Percentiles rank a stretch among this genome's conserved stretches.
phyloP scores from a whole-genome alignment of 1,140 invertebrate genomes.

The Brachionus koreanus region DNA sequence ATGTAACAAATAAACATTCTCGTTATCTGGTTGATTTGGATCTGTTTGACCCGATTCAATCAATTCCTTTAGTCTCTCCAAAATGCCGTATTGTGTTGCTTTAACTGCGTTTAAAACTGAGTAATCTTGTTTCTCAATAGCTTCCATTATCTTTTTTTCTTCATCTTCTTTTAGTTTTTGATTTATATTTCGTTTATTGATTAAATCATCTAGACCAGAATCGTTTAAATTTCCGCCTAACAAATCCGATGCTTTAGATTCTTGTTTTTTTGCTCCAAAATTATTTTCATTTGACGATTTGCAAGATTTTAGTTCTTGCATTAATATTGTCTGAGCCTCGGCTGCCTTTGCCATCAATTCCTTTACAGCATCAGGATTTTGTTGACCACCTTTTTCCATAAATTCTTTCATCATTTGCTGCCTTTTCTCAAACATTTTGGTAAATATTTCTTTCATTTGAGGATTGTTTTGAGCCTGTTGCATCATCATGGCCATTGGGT shows the following conservation, averaged over 20 bases:
- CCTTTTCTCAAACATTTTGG: background rate
- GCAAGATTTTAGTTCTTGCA: constrained; percentile 1
- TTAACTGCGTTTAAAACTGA: constrained; percentile 63
- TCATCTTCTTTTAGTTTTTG: constrained; percentile 17
- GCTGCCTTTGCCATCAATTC: constrained; percentile 2
- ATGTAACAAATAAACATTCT: constrained; percentile 75
- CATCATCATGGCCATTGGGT: constrained; percentile 37
- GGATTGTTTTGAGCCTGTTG: background rate
- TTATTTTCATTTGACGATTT: background rate
- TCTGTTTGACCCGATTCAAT: constrained; percentile 74
- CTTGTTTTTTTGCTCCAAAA: background rate
- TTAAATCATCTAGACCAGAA: constrained; percentile 11
- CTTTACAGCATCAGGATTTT: constrained; percentile 22
- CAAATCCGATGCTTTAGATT: background rate
- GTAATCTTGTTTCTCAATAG: constrained; percentile 22
- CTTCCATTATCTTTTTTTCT: constrained; percentile 25
- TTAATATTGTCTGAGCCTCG: background rate
- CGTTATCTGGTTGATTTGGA: constrained; percentile 59
- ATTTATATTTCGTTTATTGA: background rate
- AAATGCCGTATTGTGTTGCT: constrained; percentile 84
- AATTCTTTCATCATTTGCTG: constrained; percentile 34
- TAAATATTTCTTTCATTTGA: background rate
- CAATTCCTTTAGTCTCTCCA: constrained; percentile 75
- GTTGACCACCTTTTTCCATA: constrained; percentile 39
- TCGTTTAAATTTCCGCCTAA: constrained; percentile 32